Evolutionary conservation across 2,113 vertebrate genomes (phyloP).

Genomic region (Pteronura brasiliensis): DNA sequence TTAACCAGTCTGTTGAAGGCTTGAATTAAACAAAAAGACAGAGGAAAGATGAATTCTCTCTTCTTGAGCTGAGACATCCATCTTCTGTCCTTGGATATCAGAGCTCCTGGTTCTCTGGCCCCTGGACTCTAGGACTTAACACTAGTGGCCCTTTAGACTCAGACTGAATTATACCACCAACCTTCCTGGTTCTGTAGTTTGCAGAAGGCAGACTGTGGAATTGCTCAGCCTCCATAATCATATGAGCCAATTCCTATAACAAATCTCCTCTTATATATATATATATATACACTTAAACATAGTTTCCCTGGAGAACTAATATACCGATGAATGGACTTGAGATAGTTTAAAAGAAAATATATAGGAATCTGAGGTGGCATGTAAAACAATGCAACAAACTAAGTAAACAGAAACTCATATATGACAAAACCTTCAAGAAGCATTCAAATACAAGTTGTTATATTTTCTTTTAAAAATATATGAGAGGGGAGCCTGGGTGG

Average conservation of each 20-base stretch:
- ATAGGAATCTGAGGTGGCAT: background rate
- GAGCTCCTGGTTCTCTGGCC: background rate
- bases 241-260: background rate
- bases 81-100: background rate
- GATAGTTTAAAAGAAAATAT: background rate
- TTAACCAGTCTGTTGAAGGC: background rate
- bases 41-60: background rate
- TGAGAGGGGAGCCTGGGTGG: no score
- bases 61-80: background rate
- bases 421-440: background rate
- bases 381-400: background rate
- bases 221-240: background rate
- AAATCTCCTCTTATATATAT: background rate
- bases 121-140: background rate
- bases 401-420: background rate
- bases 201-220: background rate
- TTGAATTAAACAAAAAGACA: background rate
- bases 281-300: background rate
- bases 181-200: background rate
- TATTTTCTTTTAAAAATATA: background rate
- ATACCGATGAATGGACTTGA: background rate
- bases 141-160: background rate
- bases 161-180: background rate
- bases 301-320: background rate
- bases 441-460: background rate